Evolutionary conservation across 2,797 vertebrate species (phyloP), one percentile per base, ranked within the genome.

Genomic region (Bryconaethiops microstoma): DNA sequence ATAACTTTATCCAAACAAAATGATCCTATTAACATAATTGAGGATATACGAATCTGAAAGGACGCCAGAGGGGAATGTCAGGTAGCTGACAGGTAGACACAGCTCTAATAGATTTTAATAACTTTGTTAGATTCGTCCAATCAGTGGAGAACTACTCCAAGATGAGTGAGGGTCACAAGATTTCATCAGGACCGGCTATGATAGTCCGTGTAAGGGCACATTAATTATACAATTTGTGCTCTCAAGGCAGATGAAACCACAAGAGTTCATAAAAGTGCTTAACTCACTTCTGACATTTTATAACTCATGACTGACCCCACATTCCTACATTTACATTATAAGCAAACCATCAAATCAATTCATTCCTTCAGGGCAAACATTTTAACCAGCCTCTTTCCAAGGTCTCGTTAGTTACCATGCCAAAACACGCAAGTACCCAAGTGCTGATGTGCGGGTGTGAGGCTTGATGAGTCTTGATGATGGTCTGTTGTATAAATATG

Each of bases 31-130:
- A 87, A 70, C 85, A 88, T 88, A 88, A 86, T 86, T 87, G 84
- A 84, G 87, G 83, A 88, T 68, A 85, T 83, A 76, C 70, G 77
- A 83, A 50, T 74, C 40, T 67, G 63, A 52, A 16, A 23, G 82
- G 76, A 52, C 19, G 48, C 83, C 83, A 81, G 73, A 77, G 69
- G 73, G 86, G 84, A 84, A 84, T 86, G 87, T 89, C 91, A 89
- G 74, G 78, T 81, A 81, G 79, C 86, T 78, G 91, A 92, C 92
- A 91, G 88, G 78, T 70, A 81, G 88, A 89, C 80, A 84, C 92
- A 88, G 91, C 90, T 91, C 90, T 94, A 93, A 94, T 92, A 88
- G 92, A 91, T 91, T 93, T 88, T 89, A 92, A 92, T 93, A 92
- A 92, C 90, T 91, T 77, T 86, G 85, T 91, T 85, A 89, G 85